Evolutionary conservation across 2,797 vertebrate genomes (phyloP).

Genomic region (Dendrocincla tyrannina): DNA sequence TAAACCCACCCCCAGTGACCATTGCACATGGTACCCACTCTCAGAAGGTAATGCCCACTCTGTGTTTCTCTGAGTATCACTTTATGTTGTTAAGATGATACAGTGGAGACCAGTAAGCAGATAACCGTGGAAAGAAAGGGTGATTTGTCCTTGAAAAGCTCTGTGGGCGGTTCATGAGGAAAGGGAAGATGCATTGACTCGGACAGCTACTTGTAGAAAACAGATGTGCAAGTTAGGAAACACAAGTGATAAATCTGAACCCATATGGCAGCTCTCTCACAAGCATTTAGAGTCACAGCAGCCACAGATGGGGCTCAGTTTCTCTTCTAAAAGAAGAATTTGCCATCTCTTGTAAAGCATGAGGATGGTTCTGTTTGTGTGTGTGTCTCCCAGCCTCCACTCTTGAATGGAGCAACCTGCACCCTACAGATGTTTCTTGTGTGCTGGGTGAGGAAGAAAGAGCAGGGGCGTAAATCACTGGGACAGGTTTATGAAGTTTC

Average conservation of each 20-base stretch:
- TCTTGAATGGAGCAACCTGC: neutral
- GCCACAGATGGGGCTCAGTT: neutral
- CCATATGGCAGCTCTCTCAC: neutral
- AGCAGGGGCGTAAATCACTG: neutral
- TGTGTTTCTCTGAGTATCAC: neutral
- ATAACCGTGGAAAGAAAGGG: neutral
- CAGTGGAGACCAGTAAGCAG: neutral
- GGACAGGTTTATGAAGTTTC: neutral
- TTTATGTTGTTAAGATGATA: neutral
- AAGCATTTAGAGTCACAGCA: neutral
- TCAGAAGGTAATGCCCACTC: neutral
- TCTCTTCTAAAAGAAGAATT: neutral
- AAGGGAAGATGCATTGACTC: constrained; percentile 43
- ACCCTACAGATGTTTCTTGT: neutral
- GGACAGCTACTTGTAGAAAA: constrained; percentile 55
- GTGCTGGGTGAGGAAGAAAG: neutral
- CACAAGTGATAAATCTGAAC: neutral
- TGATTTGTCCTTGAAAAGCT: constrained; percentile 25
- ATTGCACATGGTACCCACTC: rapidly evolving
- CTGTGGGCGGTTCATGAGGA: neutral
- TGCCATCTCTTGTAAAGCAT: neutral
- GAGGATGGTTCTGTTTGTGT: neutral
- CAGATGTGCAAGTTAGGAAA: constrained; percentile 46
- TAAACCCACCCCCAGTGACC: neutral
- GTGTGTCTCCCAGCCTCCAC: neutral